These are phyloP conservation scores for Drosophila biarmipes DNA, from an alignment of 1,140 invertebrate species.

Conservation along the genomic window DNA sequence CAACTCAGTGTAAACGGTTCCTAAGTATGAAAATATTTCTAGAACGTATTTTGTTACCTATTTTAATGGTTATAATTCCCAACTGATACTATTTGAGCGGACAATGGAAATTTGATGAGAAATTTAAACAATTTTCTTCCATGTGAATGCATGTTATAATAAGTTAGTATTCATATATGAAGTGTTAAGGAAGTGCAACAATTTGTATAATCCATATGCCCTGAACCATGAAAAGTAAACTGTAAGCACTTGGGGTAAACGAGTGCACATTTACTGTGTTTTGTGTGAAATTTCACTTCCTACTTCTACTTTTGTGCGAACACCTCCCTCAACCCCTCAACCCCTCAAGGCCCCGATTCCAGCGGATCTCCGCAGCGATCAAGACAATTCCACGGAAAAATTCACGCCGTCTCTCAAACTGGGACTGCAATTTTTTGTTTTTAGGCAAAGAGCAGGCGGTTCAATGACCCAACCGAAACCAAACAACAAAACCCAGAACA, in stretches of 20 bases:
- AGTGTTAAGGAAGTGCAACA: not conserved
- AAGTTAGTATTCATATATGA: not conserved
- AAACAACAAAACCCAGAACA: slow-evolving; percentile 45
- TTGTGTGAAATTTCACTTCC: slow-evolving; percentile 22
- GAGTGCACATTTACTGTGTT: too few relatives aligned
- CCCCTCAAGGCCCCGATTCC: not conserved
- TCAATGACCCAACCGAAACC: slow-evolving; percentile 69
- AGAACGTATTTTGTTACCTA: too few relatives aligned
- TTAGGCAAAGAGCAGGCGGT: slow-evolving; percentile 69
- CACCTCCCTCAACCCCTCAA: not conserved
- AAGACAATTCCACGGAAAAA: slow-evolving; percentile 63
- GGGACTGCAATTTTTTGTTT: slow-evolving; percentile 76
- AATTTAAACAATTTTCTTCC: too few relatives aligned
- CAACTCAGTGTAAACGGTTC: too few relatives aligned
- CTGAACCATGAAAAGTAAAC: not conserved
- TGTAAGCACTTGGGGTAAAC: not conserved
- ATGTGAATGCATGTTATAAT: too few relatives aligned
- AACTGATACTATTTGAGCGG: too few relatives aligned
- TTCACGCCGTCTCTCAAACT: slow-evolving; percentile 58
- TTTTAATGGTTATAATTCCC: too few relatives aligned
- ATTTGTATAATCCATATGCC: not conserved
- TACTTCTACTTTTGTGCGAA: slow-evolving; percentile 3
- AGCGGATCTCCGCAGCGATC: slow-evolving; percentile 5
- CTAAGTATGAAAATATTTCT: too few relatives aligned
- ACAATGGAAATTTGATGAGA: too few relatives aligned